Base-by-base conservation (phyloP, 1,140 invertebrate genomes). In the Philopotamus ludificatus region DNA sequence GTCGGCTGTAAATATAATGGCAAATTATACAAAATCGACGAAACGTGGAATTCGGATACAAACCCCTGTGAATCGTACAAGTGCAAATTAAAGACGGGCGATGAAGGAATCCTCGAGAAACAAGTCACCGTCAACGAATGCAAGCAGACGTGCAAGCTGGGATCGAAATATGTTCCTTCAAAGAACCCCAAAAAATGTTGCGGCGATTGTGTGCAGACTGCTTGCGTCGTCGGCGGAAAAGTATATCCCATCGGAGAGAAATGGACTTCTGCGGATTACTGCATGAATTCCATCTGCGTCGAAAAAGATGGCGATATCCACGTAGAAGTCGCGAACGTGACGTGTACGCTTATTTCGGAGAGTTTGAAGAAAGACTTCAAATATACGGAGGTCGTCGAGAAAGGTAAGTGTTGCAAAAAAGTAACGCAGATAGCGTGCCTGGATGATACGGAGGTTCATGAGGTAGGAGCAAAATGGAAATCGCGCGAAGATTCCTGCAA, bases 201-300 rank as follows among this genome's bases (percentile, higher is more conserved):
- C 71, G 90, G 90, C 2, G 77, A 83, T 61, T 93, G 91, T 65
- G 74, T 82, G 20, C 86, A 87, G 76, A 76, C 79, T 0, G 79
- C 79, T 22, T 93, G 91, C 68, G 73, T 90, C 0, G 75, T 86
- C 12, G 82, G 83, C 0, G 83, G n/a, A n/a, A n/a, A n/a, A n/a
- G n/a, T n/a, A n/a, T n/a, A n/a, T n/a, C n/a, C n/a, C n/a, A 72
- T 85, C n/a, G 83, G 80, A 1, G 76, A 80, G 2, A 72, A 74
- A 41, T 88, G 86, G 86, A 74, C 74, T 0, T 86, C 85, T 0
- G 28, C 71, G 0, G 86, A 88, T 75, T 78, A 79, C 70, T 89
- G 87, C 68, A 82, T 79, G 4, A 81, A 79, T 39, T 87, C 82
- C 61, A 75, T 75, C 4, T 89, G 87, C 68, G 58, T 79, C 1